Evolutionary conservation across 2,888 invertebrate genomes (phyloP).

Genomic region (Trachelus troglodyta): DNA sequence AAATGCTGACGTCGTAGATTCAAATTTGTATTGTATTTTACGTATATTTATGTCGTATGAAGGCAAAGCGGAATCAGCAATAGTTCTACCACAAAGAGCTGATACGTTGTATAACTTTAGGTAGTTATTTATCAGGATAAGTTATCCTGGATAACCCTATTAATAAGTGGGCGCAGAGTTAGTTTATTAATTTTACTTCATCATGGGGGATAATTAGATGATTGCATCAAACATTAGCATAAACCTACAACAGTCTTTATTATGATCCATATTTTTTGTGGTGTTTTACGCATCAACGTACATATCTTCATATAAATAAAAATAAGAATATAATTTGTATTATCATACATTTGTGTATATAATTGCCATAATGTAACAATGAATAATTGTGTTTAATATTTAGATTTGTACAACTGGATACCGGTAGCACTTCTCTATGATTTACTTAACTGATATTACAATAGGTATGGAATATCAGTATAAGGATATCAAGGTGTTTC

Average conservation of each 20-base stretch:
- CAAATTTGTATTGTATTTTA: not conserved
- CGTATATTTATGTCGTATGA: not conserved
- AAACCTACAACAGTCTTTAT: constrained; percentile 65
- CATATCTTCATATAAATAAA: constrained; percentile 56
- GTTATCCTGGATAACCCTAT: too few relatives aligned
- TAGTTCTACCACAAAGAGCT: not conserved
- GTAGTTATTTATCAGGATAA: not conserved
- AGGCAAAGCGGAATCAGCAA: not conserved
- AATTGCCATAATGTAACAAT: constrained; percentile 59
- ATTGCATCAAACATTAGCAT: constrained; percentile 16
- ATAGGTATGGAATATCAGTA: constrained; percentile 20
- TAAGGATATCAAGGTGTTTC: not conserved
- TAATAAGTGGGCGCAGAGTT: too few relatives aligned
- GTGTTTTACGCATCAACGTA: constrained; percentile 51
- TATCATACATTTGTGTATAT: constrained; percentile 56
- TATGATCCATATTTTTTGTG: constrained; percentile 52
- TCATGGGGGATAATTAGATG: not conserved
- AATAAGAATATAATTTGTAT: constrained; percentile 57
- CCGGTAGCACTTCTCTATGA: constrained; percentile 34
- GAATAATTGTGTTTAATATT: constrained; percentile 45
- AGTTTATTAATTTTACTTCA: not conserved
- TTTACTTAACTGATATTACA: constrained; percentile 45
- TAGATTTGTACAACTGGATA: constrained; percentile 59
- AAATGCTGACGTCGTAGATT: not conserved
- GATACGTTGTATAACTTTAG: not conserved